These are phyloP conservation scores for Rhabdornis inornatus DNA, from an alignment of 2,113 vertebrate species.

Conservation along the genomic window DNA sequence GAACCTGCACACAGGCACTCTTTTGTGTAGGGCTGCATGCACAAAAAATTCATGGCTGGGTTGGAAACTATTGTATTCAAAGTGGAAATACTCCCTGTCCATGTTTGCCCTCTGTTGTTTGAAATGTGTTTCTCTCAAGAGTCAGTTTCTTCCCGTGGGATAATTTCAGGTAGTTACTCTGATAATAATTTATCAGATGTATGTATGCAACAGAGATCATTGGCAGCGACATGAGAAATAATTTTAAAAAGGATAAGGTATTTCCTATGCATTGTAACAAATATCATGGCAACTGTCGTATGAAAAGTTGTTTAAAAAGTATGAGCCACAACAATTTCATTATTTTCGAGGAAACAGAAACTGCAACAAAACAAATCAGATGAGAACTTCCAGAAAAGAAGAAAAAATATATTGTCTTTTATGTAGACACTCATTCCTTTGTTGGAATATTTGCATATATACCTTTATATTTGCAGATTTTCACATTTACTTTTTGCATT, in stretches of 20 bases:
- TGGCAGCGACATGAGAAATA: neutral
- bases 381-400: neutral
- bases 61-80: neutral
- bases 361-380: neutral
- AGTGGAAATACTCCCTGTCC: neutral
- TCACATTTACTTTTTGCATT: neutral
- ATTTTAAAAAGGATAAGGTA: accelerated
- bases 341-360: neutral
- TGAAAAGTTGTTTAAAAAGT: neutral
- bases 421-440: neutral
- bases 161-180: neutral
- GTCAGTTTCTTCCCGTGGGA: neutral
- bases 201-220: neutral
- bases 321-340: neutral
- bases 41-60: neutral
- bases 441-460: neutral
- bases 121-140: neutral
- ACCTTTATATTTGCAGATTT: neutral
- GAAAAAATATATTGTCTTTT: neutral
- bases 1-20: neutral
- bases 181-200: neutral
- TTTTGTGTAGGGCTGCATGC: neutral
- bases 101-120: neutral
- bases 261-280: neutral
- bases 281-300: neutral